A percentile compares a stretch with the other conserved stretches of the same genome.
Evolutionary conservation across 2,113 vertebrate genomes (phyloP).

Genomic region (Camelus dromedarius): DNA sequence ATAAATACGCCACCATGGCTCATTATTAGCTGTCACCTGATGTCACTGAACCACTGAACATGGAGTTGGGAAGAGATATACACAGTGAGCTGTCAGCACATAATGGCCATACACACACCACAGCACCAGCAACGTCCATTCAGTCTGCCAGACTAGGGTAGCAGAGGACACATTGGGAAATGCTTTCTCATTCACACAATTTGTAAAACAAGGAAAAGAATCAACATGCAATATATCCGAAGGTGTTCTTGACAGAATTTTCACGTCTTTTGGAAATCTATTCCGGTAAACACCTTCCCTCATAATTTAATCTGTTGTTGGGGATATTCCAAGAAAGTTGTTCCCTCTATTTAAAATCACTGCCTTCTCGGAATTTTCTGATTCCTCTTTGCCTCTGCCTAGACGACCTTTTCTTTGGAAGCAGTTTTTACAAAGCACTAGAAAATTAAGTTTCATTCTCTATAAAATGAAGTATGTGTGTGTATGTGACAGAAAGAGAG

Average conservation of each 20-base stretch:
- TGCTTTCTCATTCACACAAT: not conserved
- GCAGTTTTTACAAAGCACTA: constrained; percentile 1
- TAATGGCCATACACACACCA: no score
- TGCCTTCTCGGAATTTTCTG: not conserved
- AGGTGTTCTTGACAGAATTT: not conserved
- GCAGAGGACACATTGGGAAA: not conserved
- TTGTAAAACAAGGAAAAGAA: not conserved
- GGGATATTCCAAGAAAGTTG: not conserved
- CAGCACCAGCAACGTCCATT: not conserved
- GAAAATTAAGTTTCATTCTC: not conserved
- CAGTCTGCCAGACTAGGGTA: not conserved
- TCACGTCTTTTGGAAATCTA: not conserved
- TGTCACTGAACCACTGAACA: not conserved
- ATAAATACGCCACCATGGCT: not conserved
- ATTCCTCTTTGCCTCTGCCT: not conserved
- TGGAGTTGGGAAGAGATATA: not conserved
- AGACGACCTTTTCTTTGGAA: constrained; percentile 49
- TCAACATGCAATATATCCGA: not conserved
- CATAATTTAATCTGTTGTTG: not conserved
- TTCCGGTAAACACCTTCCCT: not conserved
- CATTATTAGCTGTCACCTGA: not conserved
- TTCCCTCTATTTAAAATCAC: constrained; percentile 1
- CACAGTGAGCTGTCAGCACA: not conserved
- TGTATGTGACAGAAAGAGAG: not conserved
- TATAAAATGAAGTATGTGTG: not conserved